Base-by-base conservation (phyloP, 2,888 invertebrate species). In the Diarsia mendica region DNA sequence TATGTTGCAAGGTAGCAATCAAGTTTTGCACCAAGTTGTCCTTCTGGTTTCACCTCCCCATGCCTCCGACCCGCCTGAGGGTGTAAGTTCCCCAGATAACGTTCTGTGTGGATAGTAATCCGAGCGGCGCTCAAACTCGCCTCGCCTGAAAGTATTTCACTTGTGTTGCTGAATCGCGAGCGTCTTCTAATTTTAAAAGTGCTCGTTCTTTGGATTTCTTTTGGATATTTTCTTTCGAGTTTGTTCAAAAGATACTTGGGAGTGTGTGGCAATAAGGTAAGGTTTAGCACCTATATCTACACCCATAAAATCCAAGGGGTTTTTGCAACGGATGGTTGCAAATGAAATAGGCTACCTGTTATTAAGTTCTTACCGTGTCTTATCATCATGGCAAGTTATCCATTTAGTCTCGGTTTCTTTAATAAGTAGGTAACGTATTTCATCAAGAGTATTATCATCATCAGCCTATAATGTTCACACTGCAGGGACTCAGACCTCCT, bases 81-180 rank as follows among this genome's bases (percentile, higher is more conserved):
- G 77, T 71, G 67, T 67, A 86, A 84, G 75, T 86, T 83, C 73
- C 86, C 79, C 63, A 86, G 84, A 87, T 86, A 86, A 85, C 79
- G 77, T 60, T 67, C 67, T 69, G 71, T 88, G 72, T 83, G 65
- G 86, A 79, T 86, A 88, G 84, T 75, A 88, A 86, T 78, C 74
- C 68, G 72, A 79, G 79, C 67, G 49, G 65, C 55, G 75, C 83
- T 44, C 65, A 66, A 82, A 83, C 80, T 76, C n/a, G 68, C 53
- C 60, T 67, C 69, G 79, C 65, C 64, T 77, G 74, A 44, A 82
- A 82, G 76, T 80, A 85, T 81, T 69, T 49, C 72, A 77, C 68
- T 80, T 48, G 67, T 73, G 77, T 75, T 77, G 79, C 78, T 67
- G 63, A 67, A 75, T 23, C 61, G 20, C 55, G 67, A 84, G 44